These are phyloP conservation scores for Drosophila sturtevanti DNA, from an alignment of 1,140 invertebrate genomes.

Conservation along the genomic window DNA sequence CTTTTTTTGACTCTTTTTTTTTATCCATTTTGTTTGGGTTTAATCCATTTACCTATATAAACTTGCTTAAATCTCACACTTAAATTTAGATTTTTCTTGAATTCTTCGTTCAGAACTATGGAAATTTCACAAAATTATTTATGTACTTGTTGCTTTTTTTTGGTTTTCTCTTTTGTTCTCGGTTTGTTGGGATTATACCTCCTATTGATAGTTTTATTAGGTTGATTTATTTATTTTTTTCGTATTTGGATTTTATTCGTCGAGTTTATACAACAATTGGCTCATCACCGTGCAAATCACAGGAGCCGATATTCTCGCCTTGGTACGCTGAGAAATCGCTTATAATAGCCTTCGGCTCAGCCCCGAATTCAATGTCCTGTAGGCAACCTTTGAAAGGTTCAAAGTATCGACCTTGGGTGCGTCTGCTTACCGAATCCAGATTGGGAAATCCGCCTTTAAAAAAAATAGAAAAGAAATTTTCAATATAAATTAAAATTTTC, in stretches of 20 bases:
- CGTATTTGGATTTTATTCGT: constrained; percentile 37
- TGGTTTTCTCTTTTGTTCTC: constrained; percentile 23
- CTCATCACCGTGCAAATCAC: constrained; percentile 83
- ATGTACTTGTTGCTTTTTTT: constrained; percentile 32
- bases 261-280: constrained; percentile 70
- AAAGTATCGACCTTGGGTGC: constrained; percentile 82
- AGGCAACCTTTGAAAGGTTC: constrained; percentile 83
- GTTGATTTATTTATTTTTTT: constrained; percentile 25
- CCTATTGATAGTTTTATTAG: not conserved
- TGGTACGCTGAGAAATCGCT: constrained; percentile 84
- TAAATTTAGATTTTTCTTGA: constrained; percentile 51
- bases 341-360: constrained; percentile 70
- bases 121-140: constrained; percentile 46
- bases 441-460: constrained; percentile 83
- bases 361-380: constrained; percentile 80
- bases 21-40: constrained; percentile 36
- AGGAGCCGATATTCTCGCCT: constrained; percentile 85
- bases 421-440: constrained; percentile 69
- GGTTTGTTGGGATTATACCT: constrained; percentile 26
- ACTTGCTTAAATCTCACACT: constrained; percentile 65
- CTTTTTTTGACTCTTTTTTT: constrained; percentile 45
- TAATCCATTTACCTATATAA: constrained; percentile 49
- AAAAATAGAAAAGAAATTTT: not conserved
- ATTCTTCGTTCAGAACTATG: constrained; percentile 43
- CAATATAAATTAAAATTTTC: too few species aligned